Conservation (phyloP, 1,140 invertebrate species). For the Drosophila obscura region DNA sequence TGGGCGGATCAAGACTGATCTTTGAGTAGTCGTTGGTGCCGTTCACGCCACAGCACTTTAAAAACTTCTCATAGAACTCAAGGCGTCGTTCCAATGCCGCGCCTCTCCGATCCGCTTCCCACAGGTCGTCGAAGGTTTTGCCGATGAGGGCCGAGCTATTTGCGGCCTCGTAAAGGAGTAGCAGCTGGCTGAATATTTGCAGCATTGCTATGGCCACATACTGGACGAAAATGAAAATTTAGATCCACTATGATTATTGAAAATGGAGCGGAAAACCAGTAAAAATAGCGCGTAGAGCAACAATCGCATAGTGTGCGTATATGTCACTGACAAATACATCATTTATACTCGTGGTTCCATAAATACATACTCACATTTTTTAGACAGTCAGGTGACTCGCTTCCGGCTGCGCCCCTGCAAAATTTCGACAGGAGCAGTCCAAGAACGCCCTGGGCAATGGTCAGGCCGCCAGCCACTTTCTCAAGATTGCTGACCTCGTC, state of each 20-base stretch:
- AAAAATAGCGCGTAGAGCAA: background rate
- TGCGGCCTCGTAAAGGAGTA: constrained; percentile 71
- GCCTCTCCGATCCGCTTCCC: constrained; percentile 57
- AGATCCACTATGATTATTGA: too few relatives aligned
- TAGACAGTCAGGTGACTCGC: constrained; percentile 56
- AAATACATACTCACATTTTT: constrained; percentile 54
- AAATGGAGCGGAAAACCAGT: background rate
- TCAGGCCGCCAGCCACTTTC: constrained; percentile 71
- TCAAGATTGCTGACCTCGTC: constrained; percentile 75
- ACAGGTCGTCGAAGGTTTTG: constrained; percentile 69
- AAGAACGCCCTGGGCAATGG: constrained; percentile 67
- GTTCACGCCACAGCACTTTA: constrained; percentile 77
- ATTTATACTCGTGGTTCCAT: too few relatives aligned
- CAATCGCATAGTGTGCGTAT: too few relatives aligned
- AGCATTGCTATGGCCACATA: constrained; percentile 54
- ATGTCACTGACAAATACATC: too few relatives aligned
- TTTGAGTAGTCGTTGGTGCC: constrained; percentile 61
- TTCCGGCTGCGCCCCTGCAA: constrained; percentile 69
- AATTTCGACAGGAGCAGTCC: constrained; percentile 71
- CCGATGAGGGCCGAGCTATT: constrained; percentile 72
- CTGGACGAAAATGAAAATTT: constrained; percentile 9
- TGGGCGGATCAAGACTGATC: constrained; percentile 61
- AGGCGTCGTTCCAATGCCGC: constrained; percentile 45
- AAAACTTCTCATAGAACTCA: constrained; percentile 72
- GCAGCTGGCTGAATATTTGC: constrained; percentile 65